A percentile compares a stretch with the other conserved stretches of the same genome.
Conservation (phyloP, 2,797 vertebrate species). For the Gallinago stenura region DNA sequence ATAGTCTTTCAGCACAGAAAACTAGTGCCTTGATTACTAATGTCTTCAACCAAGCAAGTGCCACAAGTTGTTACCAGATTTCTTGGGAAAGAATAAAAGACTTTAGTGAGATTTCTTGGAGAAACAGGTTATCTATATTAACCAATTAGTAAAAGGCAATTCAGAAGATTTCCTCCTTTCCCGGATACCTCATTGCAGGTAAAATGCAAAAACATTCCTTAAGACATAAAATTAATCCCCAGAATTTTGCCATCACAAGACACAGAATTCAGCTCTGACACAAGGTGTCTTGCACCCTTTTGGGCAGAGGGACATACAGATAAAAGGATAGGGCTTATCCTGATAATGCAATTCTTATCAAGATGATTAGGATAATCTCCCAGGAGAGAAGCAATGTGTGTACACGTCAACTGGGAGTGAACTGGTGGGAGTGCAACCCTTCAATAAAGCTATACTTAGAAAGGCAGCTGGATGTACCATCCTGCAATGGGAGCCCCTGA, state of each 20-base stretch:
- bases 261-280: not conserved
- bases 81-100: not conserved
- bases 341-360: not conserved
- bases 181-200: not conserved
- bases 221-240: not conserved
- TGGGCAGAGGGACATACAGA: not conserved
- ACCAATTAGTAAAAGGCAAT: not conserved
- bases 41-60: not conserved
- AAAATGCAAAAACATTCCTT: not conserved
- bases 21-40: not conserved
- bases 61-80: not conserved
- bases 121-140: not conserved
- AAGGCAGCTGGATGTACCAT: not conserved
- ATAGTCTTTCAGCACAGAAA: not conserved
- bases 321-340: not conserved
- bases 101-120: not conserved
- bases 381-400: not conserved
- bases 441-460: not conserved
- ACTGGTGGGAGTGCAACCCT: not conserved
- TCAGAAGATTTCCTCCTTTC: not conserved
- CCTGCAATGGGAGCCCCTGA: not conserved
- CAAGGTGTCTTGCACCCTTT: not conserved
- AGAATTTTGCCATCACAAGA: not conserved
- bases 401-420: not conserved
- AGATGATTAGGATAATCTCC: not conserved